Evolutionary conservation across 2,888 invertebrate species (phyloP), one percentile per base, ranked within the genome.

Genomic region (Adineta ricciae): DNA sequence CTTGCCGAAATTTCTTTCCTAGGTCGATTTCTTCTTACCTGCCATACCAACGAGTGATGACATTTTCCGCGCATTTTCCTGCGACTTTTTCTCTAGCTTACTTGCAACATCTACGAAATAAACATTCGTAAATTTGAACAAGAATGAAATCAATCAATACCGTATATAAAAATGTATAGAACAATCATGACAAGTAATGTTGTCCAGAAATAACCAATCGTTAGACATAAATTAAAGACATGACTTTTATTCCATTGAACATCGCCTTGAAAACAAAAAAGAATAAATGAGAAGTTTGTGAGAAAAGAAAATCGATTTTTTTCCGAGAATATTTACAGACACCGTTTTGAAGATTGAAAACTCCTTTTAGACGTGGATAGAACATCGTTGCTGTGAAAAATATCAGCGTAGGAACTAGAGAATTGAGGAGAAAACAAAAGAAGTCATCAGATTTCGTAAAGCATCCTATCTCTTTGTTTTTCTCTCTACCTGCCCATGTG

Each of bases 331-430:
- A 78, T 32, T 78, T 78, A 78, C 78, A 78, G n/a, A 78, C 78
- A 41, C 78, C 78, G 11, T 41, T 78, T 78, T 78, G 78, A 7
- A 78, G 24, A 78, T 78, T 78, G 24, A 24, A 41, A 41, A 38
- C 24, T 41, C 41, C 41, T 78, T 41, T 41, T 41, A 78, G 0
- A n/a, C 78, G 38, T 82, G 84, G 83, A 85, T 84, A 73, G 32
- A 24, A 36, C 49, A 46, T 85, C 32, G 46, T 49, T 49, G 49
- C n/a, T 41, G 56, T 84, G 84, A 38, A 83, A 83, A 83, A 83
- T 99, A 78, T 98, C 98, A 89, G 99, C 97, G 88, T 99, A 98
- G 87, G 96, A 96, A 87, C 96, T 96, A 91, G 98, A 98, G 91
- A 99, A 99, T 19, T 99, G 92, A 86, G 97, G 27, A 46, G 46